phyloP scores from a whole-genome alignment of 2,113 vertebrate genomes.

The Ranitomeya imitator region DNA sequence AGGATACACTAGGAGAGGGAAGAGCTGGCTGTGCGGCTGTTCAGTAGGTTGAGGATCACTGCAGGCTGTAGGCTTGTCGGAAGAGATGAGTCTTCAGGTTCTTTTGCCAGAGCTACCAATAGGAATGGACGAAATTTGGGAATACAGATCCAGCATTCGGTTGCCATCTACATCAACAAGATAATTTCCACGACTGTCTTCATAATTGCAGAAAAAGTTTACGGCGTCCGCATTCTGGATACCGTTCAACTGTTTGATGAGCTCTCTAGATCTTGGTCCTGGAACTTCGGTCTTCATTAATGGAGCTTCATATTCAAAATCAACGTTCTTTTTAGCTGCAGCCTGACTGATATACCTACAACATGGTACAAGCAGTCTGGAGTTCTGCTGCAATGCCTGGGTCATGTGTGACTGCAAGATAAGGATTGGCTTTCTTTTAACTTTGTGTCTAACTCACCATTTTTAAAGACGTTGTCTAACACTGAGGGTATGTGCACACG shows the following conservation, averaged over 20 bases:
- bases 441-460: too few relatives aligned
- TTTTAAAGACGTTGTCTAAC: too few relatives aligned
- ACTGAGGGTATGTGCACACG: too few relatives aligned
- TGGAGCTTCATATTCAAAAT: constrained; percentile 92
- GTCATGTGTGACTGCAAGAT: constrained; percentile 68
- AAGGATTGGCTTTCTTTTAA: too few relatives aligned
- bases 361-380: constrained; percentile 70
- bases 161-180: constrained; percentile 95
- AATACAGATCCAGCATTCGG: constrained; percentile 96
- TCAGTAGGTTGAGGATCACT: too few relatives aligned
- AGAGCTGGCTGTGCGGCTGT: too few relatives aligned
- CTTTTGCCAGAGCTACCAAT: too few relatives aligned
- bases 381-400: constrained; percentile 74
- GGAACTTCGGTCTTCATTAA: constrained; percentile 95
- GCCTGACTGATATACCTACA: constrained; percentile 86
- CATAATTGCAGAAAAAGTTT: constrained; percentile 97
- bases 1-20: too few relatives aligned
- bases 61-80: too few relatives aligned
- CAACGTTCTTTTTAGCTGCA: constrained; percentile 84
- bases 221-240: constrained; percentile 94
- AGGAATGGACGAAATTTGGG: constrained; percentile 95
- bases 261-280: constrained; percentile 86
- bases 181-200: constrained; percentile 95
- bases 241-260: constrained; percentile 87
- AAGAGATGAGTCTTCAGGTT: too few relatives aligned